Evolutionary conservation across 2,888 invertebrate species (phyloP).

Genomic region (Bombylius major): DNA sequence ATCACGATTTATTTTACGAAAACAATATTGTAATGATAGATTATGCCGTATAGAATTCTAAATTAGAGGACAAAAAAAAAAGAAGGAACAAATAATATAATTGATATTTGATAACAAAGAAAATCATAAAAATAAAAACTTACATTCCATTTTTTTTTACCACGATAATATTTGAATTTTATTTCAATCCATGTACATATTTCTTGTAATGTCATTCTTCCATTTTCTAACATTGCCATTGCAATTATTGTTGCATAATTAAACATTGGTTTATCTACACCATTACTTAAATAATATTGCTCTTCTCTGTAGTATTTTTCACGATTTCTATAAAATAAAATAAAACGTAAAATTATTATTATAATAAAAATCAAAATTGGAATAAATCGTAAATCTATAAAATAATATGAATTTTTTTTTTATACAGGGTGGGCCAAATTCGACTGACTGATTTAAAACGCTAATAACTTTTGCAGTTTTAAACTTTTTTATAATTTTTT

Average conservation of each 20-base stretch:
- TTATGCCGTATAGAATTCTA: constrained; percentile 37
- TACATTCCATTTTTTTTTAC: constrained; percentile 37
- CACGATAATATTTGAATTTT: constrained; percentile 34
- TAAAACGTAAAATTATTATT: background rate
- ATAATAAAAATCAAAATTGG: background rate
- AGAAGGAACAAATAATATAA: background rate
- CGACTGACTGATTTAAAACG: too few relatives aligned
- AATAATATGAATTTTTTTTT: background rate
- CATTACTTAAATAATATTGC: constrained; percentile 24
- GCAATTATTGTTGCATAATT: constrained; percentile 37
- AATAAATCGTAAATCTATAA: background rate
- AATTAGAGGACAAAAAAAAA: background rate
- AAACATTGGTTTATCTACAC: constrained; percentile 33
- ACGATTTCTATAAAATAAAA: constrained; percentile 22
- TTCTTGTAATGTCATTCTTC: constrained; percentile 32
- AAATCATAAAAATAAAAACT: constrained; percentile 13
- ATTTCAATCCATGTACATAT: constrained; percentile 35
- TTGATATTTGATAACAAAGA: background rate
- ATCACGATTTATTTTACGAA: constrained; percentile 32
- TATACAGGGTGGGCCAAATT: background rate
- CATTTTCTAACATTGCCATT: constrained; percentile 35
- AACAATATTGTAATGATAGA: constrained; percentile 33
- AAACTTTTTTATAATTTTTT: too few relatives aligned
- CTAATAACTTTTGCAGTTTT: too few relatives aligned
- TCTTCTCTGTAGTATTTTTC: constrained; percentile 27